Percentiles rank a stretch among this genome's conserved stretches.
Evolutionary conservation across 2,113 vertebrate species (phyloP).

Genomic region (Eulemur macaco): DNA sequence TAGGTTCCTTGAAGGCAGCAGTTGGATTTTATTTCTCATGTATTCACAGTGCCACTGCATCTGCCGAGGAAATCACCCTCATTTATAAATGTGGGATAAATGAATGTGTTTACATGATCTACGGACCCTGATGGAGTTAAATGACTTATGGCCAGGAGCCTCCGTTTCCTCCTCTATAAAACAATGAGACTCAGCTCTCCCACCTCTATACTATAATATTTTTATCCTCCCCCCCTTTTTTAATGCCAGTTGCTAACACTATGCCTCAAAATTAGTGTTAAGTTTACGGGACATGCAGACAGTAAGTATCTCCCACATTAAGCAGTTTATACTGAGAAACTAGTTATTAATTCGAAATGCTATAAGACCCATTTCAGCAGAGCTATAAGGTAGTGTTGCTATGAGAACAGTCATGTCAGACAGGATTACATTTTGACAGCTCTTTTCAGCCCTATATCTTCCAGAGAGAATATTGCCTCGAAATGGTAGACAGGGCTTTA

Average conservation of each 20-base stretch:
- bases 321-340: slow-evolving; percentile 66
- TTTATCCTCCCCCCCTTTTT: neutral
- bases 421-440: slow-evolving; percentile 58
- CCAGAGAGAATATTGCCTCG: neutral
- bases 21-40: slow-evolving; percentile 28
- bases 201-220: slow-evolving; percentile 40
- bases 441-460: slow-evolving; percentile 1
- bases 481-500: neutral
- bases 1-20: slow-evolving; percentile 30
- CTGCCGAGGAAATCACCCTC: slow-evolving; percentile 13
- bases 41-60: neutral
- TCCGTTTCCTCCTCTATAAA: neutral
- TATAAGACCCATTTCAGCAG: slow-evolving; percentile 54
- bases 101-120: slow-evolving; percentile 1
- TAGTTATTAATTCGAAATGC: slow-evolving; percentile 65
- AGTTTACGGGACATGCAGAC: slow-evolving; percentile 51
- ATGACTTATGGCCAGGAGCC: neutral
- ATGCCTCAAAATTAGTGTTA: slow-evolving; percentile 60
- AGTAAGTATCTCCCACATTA: slow-evolving; percentile 57
- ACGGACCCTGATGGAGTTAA: neutral
- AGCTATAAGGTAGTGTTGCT: slow-evolving; percentile 60
- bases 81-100: slow-evolving; percentile 11
- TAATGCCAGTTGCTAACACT: slow-evolving; percentile 47
- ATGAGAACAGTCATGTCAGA: slow-evolving; percentile 61
- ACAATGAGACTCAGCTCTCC: slow-evolving; percentile 2